Evolutionary conservation across 2,888 invertebrate genomes (phyloP).

Genomic region (Lochmaea crataegi): DNA sequence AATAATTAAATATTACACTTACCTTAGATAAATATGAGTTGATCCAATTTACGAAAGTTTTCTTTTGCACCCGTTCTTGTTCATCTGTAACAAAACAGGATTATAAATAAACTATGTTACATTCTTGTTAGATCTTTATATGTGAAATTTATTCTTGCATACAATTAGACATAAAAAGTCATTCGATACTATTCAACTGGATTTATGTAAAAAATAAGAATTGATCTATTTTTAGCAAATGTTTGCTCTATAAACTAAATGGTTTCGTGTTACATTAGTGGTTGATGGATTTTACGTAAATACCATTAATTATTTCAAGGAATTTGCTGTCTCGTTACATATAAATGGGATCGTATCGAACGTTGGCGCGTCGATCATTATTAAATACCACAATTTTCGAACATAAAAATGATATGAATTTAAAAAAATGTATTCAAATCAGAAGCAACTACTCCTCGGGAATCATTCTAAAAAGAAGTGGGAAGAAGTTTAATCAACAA

Average conservation of each 20-base stretch:
- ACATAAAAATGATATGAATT: too few species aligned
- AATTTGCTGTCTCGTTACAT: not conserved
- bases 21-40: constrained; percentile 97
- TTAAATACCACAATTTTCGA: too few species aligned
- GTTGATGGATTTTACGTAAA: not conserved
- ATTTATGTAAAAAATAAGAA: not conserved
- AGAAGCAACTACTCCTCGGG: too few species aligned
- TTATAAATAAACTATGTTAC: constrained; percentile 4
- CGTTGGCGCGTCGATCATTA: too few species aligned
- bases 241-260: constrained; percentile 1
- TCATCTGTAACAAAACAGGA: constrained; percentile 79
- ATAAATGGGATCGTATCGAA: not conserved
- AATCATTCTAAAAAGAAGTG: too few species aligned
- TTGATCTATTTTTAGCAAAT: not conserved
- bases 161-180: not conserved
- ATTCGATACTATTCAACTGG: constrained; percentile 2
- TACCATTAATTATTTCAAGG: not conserved
- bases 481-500: too few species aligned
- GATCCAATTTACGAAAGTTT: constrained; percentile 99
- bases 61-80: constrained; percentile 98
- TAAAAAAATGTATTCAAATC: too few species aligned
- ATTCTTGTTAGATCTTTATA: not conserved
- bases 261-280: not conserved
- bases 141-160: not conserved
- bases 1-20: constrained; percentile 54